Conservation (phyloP, 2,888 invertebrate genomes). For the Andricus curvator region DNA sequence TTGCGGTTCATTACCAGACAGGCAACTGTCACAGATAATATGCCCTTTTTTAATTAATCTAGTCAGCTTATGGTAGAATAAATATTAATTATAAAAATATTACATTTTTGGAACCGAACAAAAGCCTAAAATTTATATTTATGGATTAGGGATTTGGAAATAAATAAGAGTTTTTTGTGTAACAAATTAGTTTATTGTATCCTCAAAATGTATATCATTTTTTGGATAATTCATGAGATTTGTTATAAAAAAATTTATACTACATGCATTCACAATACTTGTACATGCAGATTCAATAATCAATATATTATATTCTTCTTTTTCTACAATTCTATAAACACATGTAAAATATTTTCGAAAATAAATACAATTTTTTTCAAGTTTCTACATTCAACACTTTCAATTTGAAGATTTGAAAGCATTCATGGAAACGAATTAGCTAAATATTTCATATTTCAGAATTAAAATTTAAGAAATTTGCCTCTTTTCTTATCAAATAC, state of each 20-base stretch:
- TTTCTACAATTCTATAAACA: not conserved
- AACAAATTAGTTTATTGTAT: slow-evolving; percentile 16
- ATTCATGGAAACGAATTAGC: not conserved
- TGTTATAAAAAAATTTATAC: not conserved
- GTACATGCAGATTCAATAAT: not conserved
- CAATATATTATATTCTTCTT: not conserved
- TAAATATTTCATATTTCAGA: too few relatives aligned
- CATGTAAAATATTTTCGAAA: not conserved
- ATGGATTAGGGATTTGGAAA: not conserved
- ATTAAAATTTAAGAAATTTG: too few relatives aligned
- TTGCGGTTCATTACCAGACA: not conserved
- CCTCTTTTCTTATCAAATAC: too few relatives aligned
- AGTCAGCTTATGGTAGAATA: not conserved
- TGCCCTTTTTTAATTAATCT: not conserved
- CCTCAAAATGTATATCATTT: not conserved
- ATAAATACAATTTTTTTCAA: too few relatives aligned
- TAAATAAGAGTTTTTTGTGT: not conserved
- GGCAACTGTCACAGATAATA: not conserved
- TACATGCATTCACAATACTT: not conserved
- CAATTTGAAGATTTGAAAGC: not conserved
- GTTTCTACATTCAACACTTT: too few relatives aligned
- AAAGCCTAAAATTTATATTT: not conserved
- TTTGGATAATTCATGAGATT: not conserved
- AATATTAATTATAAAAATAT: too few relatives aligned
- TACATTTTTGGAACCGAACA: too few relatives aligned